Conservation (phyloP, 2,113 vertebrate species). For the Engystomops pustulosus region DNA sequence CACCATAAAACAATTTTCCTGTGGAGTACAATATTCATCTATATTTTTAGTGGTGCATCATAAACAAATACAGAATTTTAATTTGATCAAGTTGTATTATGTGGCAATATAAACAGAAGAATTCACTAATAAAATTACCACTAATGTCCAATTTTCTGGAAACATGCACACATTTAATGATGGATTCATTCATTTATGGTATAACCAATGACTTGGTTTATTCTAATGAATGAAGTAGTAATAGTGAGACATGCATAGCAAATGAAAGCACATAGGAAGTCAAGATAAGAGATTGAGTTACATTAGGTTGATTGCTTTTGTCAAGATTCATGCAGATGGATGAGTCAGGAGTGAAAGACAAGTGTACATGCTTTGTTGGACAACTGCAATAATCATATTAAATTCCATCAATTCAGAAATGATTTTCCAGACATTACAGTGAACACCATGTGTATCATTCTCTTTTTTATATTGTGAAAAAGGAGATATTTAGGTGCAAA, state of each 20-base stretch:
- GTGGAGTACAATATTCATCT: too few species aligned
- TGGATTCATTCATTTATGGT: constrained; percentile 1
- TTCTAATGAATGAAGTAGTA: constrained; percentile 19
- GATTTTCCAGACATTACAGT: not conserved
- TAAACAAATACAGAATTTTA: too few species aligned
- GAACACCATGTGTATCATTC: not conserved
- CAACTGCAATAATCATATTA: constrained; percentile 29
- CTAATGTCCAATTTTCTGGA: not conserved
- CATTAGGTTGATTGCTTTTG: constrained; percentile 43
- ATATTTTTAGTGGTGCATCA: too few species aligned
- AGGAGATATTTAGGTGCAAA: too few species aligned
- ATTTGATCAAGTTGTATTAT: not conserved
- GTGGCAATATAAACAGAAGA: not conserved
- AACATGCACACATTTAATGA: constrained; percentile 10
- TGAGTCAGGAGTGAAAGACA: constrained; percentile 42
- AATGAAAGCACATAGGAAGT: constrained; percentile 13
- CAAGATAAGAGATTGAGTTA: constrained; percentile 1
- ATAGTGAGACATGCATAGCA: constrained; percentile 10
- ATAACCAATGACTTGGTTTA: not conserved
- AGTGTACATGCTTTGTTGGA: constrained; percentile 39
- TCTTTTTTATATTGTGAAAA: too few species aligned
- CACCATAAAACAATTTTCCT: too few species aligned
- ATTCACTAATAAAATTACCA: not conserved
- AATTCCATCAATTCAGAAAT: constrained; percentile 16
- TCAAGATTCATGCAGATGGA: constrained; percentile 35